Percentiles rank a stretch among this genome's conserved stretches.
These are phyloP conservation scores for Xenentodon cancila DNA, from an alignment of 2,797 vertebrate species.

Conservation along the genomic window DNA sequence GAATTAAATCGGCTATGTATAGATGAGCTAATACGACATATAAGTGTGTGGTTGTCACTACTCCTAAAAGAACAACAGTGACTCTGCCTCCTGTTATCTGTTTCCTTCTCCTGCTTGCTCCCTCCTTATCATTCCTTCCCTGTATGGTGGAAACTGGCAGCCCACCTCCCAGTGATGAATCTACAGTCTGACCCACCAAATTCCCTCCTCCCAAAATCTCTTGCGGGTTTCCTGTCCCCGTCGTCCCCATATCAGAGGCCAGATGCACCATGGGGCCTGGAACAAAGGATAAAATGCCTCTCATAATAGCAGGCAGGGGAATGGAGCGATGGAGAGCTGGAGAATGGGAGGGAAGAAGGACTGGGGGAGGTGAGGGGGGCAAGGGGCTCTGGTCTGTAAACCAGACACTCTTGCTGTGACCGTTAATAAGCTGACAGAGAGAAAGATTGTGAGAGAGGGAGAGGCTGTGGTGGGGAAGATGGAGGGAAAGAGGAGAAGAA, in stretches of 20 bases:
- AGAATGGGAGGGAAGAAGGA: slow-evolving; percentile 64
- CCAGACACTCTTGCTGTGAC: slow-evolving; percentile 76
- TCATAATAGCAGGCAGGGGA: slow-evolving; percentile 82
- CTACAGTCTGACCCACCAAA: slow-evolving; percentile 43
- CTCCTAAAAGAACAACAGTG: slow-evolving; percentile 30
- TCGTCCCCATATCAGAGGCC: slow-evolving; percentile 80
- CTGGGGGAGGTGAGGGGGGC: slow-evolving; percentile 38
- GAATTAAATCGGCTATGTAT: no score
- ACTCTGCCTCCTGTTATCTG: slow-evolving; percentile 51
- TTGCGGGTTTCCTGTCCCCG: slow-evolving; percentile 74
- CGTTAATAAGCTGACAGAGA: slow-evolving; percentile 77
- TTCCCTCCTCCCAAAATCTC: slow-evolving; percentile 65
- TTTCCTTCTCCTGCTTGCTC: slow-evolving; percentile 59
- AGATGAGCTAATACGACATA: not conserved
- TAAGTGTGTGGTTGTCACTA: not conserved
- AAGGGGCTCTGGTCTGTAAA: slow-evolving; percentile 74
- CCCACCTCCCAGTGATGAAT: slow-evolving; percentile 61
- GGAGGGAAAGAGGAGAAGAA: slow-evolving; percentile 30
- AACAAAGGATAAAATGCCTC: slow-evolving; percentile 86
- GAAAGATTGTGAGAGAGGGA: slow-evolving; percentile 46
- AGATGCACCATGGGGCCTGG: slow-evolving; percentile 83
- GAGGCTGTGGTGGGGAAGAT: slow-evolving; percentile 40
- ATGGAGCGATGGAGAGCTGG: slow-evolving; percentile 64
- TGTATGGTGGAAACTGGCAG: slow-evolving; percentile 74
- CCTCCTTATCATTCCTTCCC: slow-evolving; percentile 70